Conservation (phyloP, 2,113 vertebrate genomes). For the Sturnira hondurensis region DNA sequence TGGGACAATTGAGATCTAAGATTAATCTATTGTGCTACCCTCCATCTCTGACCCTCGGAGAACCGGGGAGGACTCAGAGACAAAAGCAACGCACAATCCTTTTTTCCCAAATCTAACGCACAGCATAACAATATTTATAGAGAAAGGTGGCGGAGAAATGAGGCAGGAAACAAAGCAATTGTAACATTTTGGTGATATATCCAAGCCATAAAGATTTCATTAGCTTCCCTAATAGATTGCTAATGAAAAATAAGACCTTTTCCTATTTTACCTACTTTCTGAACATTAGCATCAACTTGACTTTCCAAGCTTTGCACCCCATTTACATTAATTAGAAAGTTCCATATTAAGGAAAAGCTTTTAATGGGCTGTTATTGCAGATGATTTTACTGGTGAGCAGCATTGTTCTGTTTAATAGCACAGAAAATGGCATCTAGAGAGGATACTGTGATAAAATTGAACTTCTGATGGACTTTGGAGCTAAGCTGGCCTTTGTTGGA, state of each 20-base stretch:
- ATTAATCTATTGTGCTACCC: neutral
- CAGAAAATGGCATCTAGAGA: conserved; percentile 81
- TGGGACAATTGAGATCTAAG: neutral
- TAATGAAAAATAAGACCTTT: conserved; percentile 83
- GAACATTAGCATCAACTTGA: conserved; percentile 82
- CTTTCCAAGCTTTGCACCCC: conserved; percentile 81
- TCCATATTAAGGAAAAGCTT: conserved; percentile 84
- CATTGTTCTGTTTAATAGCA: conserved; percentile 85
- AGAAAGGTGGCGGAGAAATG: conserved; percentile 67
- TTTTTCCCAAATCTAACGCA: conserved; percentile 29
- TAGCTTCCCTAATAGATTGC: conserved; percentile 82
- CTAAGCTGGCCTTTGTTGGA: conserved; percentile 35
- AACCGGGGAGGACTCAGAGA: neutral
- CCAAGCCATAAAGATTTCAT: conserved; percentile 84
- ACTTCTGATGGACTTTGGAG: conserved; percentile 58
- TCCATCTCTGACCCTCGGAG: neutral
- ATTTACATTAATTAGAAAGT: conserved; percentile 87
- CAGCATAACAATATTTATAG: conserved; percentile 56
- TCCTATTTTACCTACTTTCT: conserved; percentile 82
- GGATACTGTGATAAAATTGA: conserved; percentile 79
- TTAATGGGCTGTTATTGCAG: conserved; percentile 86
- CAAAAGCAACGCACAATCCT: conserved; percentile 30
- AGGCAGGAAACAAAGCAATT: conserved; percentile 78
- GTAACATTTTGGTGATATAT: conserved; percentile 77
- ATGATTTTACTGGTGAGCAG: conserved; percentile 80